A percentile compares a stretch with the other conserved stretches of the same genome.
These are phyloP conservation scores for Philaenus spumarius DNA, from an alignment of 1,140 invertebrate species.

Conservation along the genomic window DNA sequence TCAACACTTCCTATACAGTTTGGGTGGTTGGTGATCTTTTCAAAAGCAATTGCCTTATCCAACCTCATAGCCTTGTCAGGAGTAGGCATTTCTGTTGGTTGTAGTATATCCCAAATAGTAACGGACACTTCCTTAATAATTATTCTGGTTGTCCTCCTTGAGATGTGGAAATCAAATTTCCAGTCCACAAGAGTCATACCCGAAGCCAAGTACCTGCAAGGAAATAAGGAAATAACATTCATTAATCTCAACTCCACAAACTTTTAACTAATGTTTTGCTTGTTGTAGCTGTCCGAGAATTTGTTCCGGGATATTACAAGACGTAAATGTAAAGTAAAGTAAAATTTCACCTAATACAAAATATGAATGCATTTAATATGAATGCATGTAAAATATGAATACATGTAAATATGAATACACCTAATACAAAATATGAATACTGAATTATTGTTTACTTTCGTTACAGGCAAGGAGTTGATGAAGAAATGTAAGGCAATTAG, in stretches of 20 bases:
- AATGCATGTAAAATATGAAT: too few species aligned
- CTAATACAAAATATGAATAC: too few species aligned
- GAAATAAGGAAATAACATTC: background rate
- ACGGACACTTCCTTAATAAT: slow-evolving; percentile 21
- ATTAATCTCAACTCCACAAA: background rate
- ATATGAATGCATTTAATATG: too few species aligned
- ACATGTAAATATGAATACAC: too few species aligned
- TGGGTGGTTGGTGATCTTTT: slow-evolving; percentile 31
- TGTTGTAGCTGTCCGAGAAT: too few species aligned
- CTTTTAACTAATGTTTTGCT: background rate
- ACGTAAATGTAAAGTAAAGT: too few species aligned
- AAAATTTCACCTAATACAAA: too few species aligned
- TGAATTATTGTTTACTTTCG: too few species aligned
- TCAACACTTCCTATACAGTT: slow-evolving; percentile 36
- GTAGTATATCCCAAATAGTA: slow-evolving; percentile 13
- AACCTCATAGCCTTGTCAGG: slow-evolving; percentile 13
- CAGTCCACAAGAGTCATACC: background rate
- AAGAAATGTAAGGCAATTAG: background rate
- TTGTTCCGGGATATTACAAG: too few species aligned
- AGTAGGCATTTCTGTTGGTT: slow-evolving; percentile 5
- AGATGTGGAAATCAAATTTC: slow-evolving; percentile 20
- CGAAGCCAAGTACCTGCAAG: background rate
- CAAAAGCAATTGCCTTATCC: slow-evolving; percentile 3
- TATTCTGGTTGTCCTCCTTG: slow-evolving; percentile 10
- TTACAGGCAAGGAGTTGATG: background rate